Conservation (phyloP, 92 coral and sea anemone genomes). For the Desmophyllum pertusum region DNA sequence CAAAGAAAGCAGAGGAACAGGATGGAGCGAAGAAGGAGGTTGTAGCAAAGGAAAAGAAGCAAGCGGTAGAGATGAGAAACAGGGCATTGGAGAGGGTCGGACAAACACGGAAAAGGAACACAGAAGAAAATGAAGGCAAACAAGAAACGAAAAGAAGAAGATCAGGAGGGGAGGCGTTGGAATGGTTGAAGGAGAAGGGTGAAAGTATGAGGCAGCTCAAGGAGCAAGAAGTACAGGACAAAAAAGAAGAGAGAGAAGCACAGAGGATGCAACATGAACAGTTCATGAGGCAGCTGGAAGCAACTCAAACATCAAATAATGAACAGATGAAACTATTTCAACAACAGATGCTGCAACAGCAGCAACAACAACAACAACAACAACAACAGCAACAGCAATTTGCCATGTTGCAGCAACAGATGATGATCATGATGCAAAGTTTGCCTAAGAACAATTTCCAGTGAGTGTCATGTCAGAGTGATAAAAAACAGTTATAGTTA, state of each 20-base stretch:
- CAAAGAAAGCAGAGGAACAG: constrained; percentile 34
- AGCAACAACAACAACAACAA: constrained; percentile 63
- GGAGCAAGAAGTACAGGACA: constrained; percentile 33
- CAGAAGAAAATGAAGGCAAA: constrained; percentile 23
- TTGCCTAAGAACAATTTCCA: too few relatives aligned
- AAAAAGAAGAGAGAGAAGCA: constrained; percentile 32
- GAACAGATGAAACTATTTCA: constrained; percentile 52
- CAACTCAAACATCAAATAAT: too few relatives aligned
- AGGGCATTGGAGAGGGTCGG: constrained; percentile 66
- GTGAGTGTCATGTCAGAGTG: too few relatives aligned
- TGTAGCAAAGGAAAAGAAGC: constrained; percentile 49
- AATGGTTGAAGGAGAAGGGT: constrained; percentile 54
- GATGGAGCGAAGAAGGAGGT: constrained; percentile 40
- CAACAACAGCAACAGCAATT: too few relatives aligned
- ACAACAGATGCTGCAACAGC: constrained; percentile 54
- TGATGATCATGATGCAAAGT: too few relatives aligned
- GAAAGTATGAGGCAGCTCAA: constrained; percentile 41
- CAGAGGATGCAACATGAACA: constrained; percentile 16
- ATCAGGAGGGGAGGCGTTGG: constrained; percentile 49
- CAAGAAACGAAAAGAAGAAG: constrained; percentile 18
- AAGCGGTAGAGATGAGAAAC: constrained; percentile 58
- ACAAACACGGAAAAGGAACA: constrained; percentile 53
- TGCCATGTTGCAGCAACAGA: constrained; percentile 65
- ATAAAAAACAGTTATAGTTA: too few relatives aligned
- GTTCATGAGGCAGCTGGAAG: constrained; percentile 16